Evolutionary conservation across 2,797 vertebrate species (phyloP), one percentile per base, ranked within the genome.

Genomic region (Hemibagrus guttatus): DNA sequence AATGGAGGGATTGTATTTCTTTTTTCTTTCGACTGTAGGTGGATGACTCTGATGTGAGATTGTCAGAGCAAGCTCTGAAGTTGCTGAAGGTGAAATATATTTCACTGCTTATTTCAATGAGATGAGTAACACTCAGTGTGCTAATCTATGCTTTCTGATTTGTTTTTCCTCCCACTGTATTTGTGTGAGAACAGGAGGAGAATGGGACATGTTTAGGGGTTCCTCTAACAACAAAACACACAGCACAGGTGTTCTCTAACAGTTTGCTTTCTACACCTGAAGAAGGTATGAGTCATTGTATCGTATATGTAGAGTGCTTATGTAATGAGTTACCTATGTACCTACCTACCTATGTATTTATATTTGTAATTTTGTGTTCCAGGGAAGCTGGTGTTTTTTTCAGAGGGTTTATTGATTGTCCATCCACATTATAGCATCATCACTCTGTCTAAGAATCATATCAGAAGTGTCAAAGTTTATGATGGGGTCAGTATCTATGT

Each of bases 371-470:
- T 28, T 89, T 89, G 69, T 76, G 75, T 94, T 93, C 49, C 71
- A 99, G 98, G 98, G 31, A 98, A 97, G 92, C 86, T 99, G 21
- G 90, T 94, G 88, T 99, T 99, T 95, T 98, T 99, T 91, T 97
- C 97, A 0, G 94, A 95, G 69, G 98, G 98, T 69, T 90, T 99
- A 89, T 93, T 99, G 52, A 99, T 99, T 86, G 92, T 95, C 87
- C 95, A 97, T 89, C 95, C 95, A 79, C 96, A 95, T 88, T 95
- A 95, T 0, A 97, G 98, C 85, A 96, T 95, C 91, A 93, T 99
- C 68, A 94, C 95, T 83, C 91, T 99, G 91, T 93, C 96, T 85
- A 97, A 95, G 93, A 93, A 91, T 84, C 97, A 98, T 80, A 94
- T 98, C 94, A 93, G 88, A 69, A 94, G 92, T 63, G 85, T 98